Conservation (phyloP, 2,888 invertebrate genomes). For the Lithophane semibrunnea region DNA sequence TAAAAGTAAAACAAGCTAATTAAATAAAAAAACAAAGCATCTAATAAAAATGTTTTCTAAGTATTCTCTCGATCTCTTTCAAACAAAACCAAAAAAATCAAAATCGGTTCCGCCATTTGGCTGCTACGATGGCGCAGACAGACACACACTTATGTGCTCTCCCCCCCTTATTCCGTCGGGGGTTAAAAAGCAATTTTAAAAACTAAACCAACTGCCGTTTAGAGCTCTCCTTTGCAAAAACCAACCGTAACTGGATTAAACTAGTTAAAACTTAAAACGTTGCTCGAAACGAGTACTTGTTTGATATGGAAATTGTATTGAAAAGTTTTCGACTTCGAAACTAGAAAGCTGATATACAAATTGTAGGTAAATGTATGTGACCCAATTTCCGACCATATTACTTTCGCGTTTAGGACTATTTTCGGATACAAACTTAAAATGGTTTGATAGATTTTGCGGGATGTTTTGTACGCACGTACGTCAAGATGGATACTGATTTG, state of each 20-base stretch:
- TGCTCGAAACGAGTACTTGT: constrained; percentile 44
- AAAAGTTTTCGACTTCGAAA: constrained; percentile 45
- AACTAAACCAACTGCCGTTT: constrained; percentile 6
- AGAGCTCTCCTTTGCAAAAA: constrained; percentile 25
- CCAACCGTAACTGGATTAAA: constrained; percentile 46
- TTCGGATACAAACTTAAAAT: constrained; percentile 20
- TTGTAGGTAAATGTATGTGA: constrained; percentile 5
- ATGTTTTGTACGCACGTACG: constrained; percentile 27
- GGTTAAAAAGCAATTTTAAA: neutral
- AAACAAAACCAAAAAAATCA: no score
- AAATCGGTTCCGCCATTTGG: no score
- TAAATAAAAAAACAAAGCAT: no score
- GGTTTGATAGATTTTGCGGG: constrained; percentile 35
- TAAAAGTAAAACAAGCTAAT: no score
- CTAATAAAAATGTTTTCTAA: no score
- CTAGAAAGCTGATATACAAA: constrained; percentile 33
- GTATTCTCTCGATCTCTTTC: no score
- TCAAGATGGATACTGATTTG: constrained; percentile 37
- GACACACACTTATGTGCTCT: no score
- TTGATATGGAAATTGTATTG: constrained; percentile 57
- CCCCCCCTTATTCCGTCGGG: no score
- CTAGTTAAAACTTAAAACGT: constrained; percentile 58
- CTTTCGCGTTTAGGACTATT: neutral
- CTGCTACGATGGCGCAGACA: no score
- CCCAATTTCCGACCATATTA: constrained; percentile 25